Conservation (phyloP, 2,888 invertebrate species). For the Dorcus parallelipipedus region DNA sequence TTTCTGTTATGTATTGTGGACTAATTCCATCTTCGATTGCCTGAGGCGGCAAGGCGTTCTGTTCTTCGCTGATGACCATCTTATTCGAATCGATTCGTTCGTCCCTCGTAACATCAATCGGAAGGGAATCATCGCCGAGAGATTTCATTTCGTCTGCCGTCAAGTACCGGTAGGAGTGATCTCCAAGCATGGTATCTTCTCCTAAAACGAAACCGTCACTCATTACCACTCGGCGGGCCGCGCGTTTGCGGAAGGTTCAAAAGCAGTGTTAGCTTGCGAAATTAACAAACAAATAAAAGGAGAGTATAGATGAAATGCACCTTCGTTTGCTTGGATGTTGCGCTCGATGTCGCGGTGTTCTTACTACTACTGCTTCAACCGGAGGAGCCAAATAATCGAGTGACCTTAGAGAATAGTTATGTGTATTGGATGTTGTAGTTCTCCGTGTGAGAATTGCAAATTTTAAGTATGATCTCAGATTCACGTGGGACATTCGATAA, state of each 20-base stretch:
- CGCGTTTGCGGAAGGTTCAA: conserved; percentile 2
- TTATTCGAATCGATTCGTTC: conserved; percentile 74
- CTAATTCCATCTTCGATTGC: conserved; percentile 62
- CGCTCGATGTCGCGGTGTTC: conserved; percentile 1
- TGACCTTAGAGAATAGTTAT: neutral
- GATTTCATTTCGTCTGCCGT: conserved; percentile 96
- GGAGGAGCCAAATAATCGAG: neutral
- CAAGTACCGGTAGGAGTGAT: conserved; percentile 87
- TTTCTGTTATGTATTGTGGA: conserved; percentile 58
- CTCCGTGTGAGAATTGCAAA: conserved; percentile 4
- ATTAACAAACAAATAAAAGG: conserved; percentile 7
- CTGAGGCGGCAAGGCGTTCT: conserved; percentile 51
- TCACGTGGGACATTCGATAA: conserved; percentile 12
- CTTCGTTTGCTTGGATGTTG: neutral
- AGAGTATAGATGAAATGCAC: neutral
- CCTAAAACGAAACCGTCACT: conserved; percentile 53
- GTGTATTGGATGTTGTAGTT: neutral
- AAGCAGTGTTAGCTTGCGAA: conserved; percentile 29
- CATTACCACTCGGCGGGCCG: neutral
- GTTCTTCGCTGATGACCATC: conserved; percentile 53
- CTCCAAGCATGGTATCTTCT: conserved; percentile 87
- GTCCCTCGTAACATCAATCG: conserved; percentile 90
- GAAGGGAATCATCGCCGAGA: conserved; percentile 87
- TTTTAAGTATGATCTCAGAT: conserved; percentile 14
- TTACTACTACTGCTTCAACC: neutral